Percentiles rank a stretch among this genome's conserved stretches.
phyloP scores from a whole-genome alignment of 2,113 vertebrate genomes.

The Choloepus hoffmanni region DNA sequence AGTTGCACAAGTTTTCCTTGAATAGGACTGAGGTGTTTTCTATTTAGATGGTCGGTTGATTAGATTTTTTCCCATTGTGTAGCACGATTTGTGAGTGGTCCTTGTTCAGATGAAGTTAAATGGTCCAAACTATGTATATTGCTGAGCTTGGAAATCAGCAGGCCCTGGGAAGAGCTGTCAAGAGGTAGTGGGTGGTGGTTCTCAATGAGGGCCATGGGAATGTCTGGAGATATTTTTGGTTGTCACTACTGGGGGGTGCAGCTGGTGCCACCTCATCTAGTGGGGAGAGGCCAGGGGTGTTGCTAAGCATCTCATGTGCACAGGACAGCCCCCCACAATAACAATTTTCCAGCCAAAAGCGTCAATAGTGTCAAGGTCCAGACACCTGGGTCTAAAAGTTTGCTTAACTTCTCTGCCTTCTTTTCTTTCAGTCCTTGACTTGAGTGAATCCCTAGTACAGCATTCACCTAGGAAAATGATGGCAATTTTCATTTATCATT shows the following conservation, averaged over 20 bases:
- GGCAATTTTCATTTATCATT: neutral
- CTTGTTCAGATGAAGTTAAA: slow-evolving; percentile 7
- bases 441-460: neutral
- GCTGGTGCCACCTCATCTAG: neutral
- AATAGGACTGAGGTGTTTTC: neutral
- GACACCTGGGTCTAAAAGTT: neutral
- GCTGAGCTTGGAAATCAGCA: neutral
- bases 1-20: neutral
- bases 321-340: neutral
- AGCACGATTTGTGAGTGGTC: neutral
- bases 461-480: neutral
- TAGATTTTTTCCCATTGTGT: neutral
- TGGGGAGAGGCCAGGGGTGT: neutral
- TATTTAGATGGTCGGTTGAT: neutral
- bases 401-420: neutral
- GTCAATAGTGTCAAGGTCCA: neutral
- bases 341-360: neutral
- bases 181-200: neutral
- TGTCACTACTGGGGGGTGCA: neutral
- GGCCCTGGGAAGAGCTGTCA: neutral
- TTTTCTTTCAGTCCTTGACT: neutral
- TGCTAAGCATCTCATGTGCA: neutral
- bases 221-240: neutral
- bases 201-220: neutral
- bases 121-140: neutral